Base-by-base conservation (phyloP, 2,888 invertebrate genomes). In the Pecten maximus region DNA sequence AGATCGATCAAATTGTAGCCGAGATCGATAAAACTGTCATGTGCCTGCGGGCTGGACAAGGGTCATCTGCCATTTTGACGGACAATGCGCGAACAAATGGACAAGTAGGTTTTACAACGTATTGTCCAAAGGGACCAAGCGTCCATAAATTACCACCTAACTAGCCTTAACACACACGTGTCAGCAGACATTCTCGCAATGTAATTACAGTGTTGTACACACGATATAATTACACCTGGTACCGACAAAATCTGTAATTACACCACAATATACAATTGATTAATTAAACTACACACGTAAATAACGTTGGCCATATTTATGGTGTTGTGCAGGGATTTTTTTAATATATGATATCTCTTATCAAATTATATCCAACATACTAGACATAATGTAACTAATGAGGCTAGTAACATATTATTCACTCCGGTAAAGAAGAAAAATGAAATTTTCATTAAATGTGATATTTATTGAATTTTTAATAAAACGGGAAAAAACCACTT, bases 51-150 rank as follows among this genome's bases (percentile, higher is more conserved):
- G 74, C 74, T 74, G 74, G 74, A 74, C 74, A 74, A 74, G 74
- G 74, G 74, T 74, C 35, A 74, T 74, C 28, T 74, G 74, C 74
- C 74, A 74, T 74, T 74, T 74, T 74, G 74, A 74, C 74, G 74
- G 74, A 74, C 74, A 74, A 74, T 74, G 74, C 74, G 74, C 23
- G 74, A 74, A 74, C 28, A 28, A 8, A 28, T 74, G 35, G 74
- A 74, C 74, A 74, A 4, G 35, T 74, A 74, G 16, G 74, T 74
- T 74, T 74, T 74, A 74, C 74, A 35, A 74, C 28, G 74, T 74
- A 74, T 74, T 74, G 74, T 74, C 74, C 74, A 74, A 28, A 28
- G 74, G 15, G 28, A 35, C 74, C 74, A 74, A 15, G 35, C 12
- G 12, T 74, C 74, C 74, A 74, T 74, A 74, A 74, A 74, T 74